phyloP scores from a whole-genome alignment of 2,797 vertebrate species.

The Phalloptychus januarius region DNA sequence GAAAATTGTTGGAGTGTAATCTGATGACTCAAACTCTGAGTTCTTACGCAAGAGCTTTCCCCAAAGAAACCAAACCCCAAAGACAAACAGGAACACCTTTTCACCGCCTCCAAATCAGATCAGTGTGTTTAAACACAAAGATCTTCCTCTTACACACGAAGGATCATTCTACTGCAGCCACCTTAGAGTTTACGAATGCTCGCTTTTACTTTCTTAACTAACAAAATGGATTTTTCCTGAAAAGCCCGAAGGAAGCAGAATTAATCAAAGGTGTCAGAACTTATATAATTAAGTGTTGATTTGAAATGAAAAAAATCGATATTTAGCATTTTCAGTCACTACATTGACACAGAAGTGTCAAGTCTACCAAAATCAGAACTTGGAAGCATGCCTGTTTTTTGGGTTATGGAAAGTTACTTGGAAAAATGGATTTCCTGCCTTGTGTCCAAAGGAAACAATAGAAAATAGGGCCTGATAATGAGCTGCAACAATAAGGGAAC shows the following conservation, averaged over 20 bases:
- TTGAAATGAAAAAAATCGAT: neutral
- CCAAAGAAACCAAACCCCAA: neutral
- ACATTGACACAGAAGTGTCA: neutral
- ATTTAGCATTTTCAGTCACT: neutral
- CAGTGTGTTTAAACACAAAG: neutral
- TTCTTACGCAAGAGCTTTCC: neutral
- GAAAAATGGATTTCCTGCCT: neutral
- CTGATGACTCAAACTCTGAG: neutral
- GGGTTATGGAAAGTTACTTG: neutral
- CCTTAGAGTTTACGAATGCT: neutral
- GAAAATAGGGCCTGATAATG: neutral
- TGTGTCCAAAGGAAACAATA: neutral
- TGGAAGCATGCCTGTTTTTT: neutral
- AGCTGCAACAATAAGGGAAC: neutral
- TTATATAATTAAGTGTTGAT: neutral
- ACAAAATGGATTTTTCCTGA: neutral
- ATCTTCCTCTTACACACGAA: neutral
- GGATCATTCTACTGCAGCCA: neutral
- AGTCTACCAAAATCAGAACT: neutral
- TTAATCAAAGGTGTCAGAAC: neutral
- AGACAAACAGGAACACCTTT: neutral
- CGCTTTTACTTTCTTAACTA: neutral
- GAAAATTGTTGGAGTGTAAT: conserved; percentile 7
- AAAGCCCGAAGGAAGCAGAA: neutral
- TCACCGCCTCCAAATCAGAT: neutral